A percentile compares a stretch with the other conserved stretches of the same genome.
phyloP scores from a whole-genome alignment of 2,888 invertebrate genomes.

The Willowsia nigromaculata region DNA sequence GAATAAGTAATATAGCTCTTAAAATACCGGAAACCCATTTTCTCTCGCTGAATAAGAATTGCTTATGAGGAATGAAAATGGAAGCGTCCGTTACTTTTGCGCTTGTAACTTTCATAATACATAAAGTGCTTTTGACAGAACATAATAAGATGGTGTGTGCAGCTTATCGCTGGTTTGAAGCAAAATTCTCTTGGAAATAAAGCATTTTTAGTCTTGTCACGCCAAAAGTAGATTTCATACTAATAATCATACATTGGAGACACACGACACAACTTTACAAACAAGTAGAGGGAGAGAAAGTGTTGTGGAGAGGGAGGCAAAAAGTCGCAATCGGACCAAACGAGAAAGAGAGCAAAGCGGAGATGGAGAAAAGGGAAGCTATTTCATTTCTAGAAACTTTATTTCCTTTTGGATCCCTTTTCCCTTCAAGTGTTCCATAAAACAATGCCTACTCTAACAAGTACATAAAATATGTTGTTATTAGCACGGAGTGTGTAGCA shows the following conservation, averaged over 20 bases:
- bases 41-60: neutral
- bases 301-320: too few species aligned
- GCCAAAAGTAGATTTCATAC: constrained; percentile 59
- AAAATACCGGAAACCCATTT: constrained; percentile 51
- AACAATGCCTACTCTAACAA: neutral
- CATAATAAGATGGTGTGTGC: neutral
- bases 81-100: neutral
- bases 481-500: neutral
- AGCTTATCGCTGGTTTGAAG: neutral
- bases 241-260: constrained; percentile 45
- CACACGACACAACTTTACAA: constrained; percentile 30
- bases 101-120: neutral
- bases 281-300: too few species aligned
- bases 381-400: neutral
- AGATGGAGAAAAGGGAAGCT: neutral
- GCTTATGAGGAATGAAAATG: neutral
- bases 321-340: neutral
- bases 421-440: neutral
- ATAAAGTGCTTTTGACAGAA: constrained; percentile 22
- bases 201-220: constrained; percentile 53
- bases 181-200: constrained; percentile 34
- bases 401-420: neutral
- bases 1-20: neutral
- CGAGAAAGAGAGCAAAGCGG: neutral
- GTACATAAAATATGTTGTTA: neutral